Conservation (phyloP, 2,888 invertebrate genomes). For the Pteria penguin region DNA sequence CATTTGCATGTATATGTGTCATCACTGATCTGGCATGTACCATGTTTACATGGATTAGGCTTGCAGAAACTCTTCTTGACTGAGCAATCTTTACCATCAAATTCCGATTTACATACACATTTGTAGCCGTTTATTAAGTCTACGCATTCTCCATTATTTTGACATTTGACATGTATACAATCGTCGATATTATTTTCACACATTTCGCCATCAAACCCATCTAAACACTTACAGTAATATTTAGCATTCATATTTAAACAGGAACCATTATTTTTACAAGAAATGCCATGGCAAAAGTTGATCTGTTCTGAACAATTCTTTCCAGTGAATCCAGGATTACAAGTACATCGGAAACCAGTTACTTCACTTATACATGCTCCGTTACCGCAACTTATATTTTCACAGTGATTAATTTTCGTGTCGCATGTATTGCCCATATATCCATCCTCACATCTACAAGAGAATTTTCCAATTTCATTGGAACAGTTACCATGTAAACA, state of each 20-base stretch:
- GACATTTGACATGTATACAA: constrained; percentile 38
- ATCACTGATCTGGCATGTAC: not conserved
- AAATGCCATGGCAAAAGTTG: not conserved
- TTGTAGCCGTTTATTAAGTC: constrained; percentile 13
- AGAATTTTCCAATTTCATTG: not conserved
- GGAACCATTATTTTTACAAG: not conserved
- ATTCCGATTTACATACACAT: constrained; percentile 38
- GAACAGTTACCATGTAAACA: not conserved
- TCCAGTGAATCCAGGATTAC: not conserved
- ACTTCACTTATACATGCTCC: not conserved
- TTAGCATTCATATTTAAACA: not conserved
- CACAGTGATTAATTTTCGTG: constrained; percentile 89
- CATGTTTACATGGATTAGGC: not conserved
- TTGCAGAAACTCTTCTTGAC: not conserved
- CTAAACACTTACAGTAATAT: not conserved
- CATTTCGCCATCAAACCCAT: not conserved
- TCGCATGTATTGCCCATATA: constrained; percentile 84
- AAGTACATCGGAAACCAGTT: not conserved
- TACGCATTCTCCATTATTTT: constrained; percentile 33
- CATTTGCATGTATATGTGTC: not conserved
- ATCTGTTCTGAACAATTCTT: not conserved
- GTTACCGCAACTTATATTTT: not conserved
- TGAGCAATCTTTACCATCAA: constrained; percentile 49
- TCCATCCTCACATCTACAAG: not conserved
- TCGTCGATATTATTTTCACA: constrained; percentile 7